These are phyloP conservation scores for Ovis aries DNA, from an alignment of 2,113 vertebrate genomes.

Conservation along the genomic window ARS-UI_Ramb_v3.0 NC_056056.1:37219501-37220000, in stretches of 20 bases:
- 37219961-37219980: background rate
- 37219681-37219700: background rate
- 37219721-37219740: background rate
- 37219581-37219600: background rate
- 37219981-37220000: background rate
- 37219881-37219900: constrained; percentile 50
- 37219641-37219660: background rate
- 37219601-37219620: background rate
- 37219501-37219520: background rate
- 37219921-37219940: constrained; percentile 50
- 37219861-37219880: background rate
- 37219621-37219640: background rate
- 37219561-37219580: background rate
- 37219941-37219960: background rate
- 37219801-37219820: background rate
- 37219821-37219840: background rate
- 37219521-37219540: accelerated
- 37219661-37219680: background rate
- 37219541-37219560: background rate
- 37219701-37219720: background rate
- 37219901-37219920: background rate
- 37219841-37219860: background rate
- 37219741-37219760: background rate
- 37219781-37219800: background rate
- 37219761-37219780: background rate